Base-by-base conservation (phyloP, 2,797 vertebrate species). In the Echiichthys vipera region DNA sequence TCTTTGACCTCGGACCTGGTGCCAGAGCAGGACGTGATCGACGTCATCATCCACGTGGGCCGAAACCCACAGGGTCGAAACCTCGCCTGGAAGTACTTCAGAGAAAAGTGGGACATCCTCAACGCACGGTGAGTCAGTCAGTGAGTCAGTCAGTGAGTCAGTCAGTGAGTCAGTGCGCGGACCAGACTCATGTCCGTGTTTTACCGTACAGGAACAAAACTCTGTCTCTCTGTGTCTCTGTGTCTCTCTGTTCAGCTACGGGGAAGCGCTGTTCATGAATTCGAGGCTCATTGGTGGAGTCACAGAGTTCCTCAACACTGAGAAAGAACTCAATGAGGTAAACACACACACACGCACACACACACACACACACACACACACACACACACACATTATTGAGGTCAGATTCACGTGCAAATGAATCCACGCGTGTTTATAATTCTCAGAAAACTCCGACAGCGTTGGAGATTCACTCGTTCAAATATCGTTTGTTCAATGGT, bases 251-350 rank as follows among this genome's bases (percentile, higher is more conserved):
- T 84, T 56, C 83, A 99, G 98, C 30, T 99, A 98, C 0, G 97
- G 97, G 14, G 98, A 99, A 91, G 97, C 98, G 7, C 89, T 99
- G 88, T 99, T 99, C 93, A 98, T 99, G 96, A 99, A 97, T 88
- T 98, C 97, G 0, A 98, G 96, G 88, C 95, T 99, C 89, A 97
- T 99, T 92, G 95, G 96, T 56, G 98, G 98, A 51, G 98, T 99
- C 78, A 99, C 98, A 1, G 97, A 99, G 93, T 99, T 98, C 90
- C 96, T 99, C 68, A 99, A 98, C 91, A 98, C 97, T 0, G 96
- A 98, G 84, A 90, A 76, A 29, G 98, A 99, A 77, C 93, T 99
- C 17, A 95, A 90, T 65, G 97, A 99, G 97, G 98, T 99, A 94
- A 65, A 68, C 0, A 51, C 65, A 69, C 73, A 65, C 3, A 51